Conservation (phyloP, 2,113 vertebrate genomes). For the Sceloporus tristichus region DNA sequence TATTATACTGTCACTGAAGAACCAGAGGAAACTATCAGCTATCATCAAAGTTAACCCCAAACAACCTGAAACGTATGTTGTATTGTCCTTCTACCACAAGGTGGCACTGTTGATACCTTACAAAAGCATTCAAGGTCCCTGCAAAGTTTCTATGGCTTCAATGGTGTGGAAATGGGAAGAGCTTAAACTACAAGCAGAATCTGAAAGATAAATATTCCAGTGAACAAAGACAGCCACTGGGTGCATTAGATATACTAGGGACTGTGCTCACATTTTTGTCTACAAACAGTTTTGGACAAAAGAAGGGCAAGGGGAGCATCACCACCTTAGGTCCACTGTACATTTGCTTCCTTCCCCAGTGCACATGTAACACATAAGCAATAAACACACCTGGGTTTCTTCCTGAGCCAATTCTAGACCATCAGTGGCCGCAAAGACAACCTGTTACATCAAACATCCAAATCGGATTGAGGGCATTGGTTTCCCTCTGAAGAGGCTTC, state of each 20-base stretch:
- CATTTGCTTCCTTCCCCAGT: too few relatives aligned
- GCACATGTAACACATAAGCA: too few relatives aligned
- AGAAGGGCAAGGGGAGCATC: too few relatives aligned
- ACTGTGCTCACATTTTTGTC: background rate
- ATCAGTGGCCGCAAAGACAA: background rate
- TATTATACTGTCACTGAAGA: too few relatives aligned
- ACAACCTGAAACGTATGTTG: background rate
- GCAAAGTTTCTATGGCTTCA: background rate
- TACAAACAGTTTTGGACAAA: background rate
- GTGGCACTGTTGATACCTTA: constrained; percentile 22
- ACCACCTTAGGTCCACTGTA: too few relatives aligned
- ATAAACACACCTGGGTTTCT: background rate
- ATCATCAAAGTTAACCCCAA: background rate
- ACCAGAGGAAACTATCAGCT: background rate
- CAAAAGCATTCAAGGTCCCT: background rate
- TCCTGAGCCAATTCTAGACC: background rate
- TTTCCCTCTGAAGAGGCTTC: background rate
- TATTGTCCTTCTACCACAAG: constrained; percentile 15
- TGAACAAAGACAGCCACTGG: background rate
- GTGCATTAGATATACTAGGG: background rate
- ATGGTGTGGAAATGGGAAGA: background rate
- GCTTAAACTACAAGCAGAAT: background rate
- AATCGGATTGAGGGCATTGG: background rate
- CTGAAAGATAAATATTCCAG: background rate
- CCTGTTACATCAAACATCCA: background rate